These are phyloP conservation scores for Arenaria interpres DNA, from an alignment of 2,113 vertebrate genomes.

Conservation along the genomic window DNA sequence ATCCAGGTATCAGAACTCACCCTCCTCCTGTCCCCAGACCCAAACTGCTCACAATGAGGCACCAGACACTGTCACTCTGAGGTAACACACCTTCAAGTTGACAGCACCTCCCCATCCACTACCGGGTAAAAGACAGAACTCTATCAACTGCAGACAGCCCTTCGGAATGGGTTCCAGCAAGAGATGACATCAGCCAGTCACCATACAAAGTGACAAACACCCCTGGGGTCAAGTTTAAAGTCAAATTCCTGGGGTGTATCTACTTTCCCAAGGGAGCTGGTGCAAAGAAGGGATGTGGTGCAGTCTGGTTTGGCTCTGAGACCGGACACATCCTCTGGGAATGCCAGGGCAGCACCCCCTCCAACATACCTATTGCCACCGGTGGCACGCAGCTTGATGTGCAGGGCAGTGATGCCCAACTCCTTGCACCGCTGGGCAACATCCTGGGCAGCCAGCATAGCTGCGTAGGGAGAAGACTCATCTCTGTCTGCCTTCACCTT, in stretches of 20 bases:
- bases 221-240: neutral
- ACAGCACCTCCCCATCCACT: neutral
- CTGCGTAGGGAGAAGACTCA: slow-evolving; percentile 94
- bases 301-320: neutral
- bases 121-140: neutral
- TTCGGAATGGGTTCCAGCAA: fast-evolving
- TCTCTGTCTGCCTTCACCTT: slow-evolving; percentile 98
- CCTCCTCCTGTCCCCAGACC: neutral
- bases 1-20: neutral
- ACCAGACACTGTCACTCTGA: neutral
- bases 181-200: neutral
- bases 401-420: slow-evolving; percentile 93
- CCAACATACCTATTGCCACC: slow-evolving; percentile 88
- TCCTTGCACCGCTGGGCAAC: slow-evolving; percentile 98
- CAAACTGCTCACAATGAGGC: neutral
- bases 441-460: slow-evolving; percentile 97
- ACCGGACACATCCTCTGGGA: neutral
- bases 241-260: neutral
- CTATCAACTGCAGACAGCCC: neutral
- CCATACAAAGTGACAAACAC: neutral
- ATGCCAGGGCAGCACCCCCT: neutral
- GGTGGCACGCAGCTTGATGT: slow-evolving; percentile 96
- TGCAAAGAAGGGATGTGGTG: neutral
- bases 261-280: neutral
- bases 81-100: too few relatives aligned